Evolutionary conservation across 2,113 vertebrate species (phyloP).

Genomic region (Nycticryphes semicollaris): DNA sequence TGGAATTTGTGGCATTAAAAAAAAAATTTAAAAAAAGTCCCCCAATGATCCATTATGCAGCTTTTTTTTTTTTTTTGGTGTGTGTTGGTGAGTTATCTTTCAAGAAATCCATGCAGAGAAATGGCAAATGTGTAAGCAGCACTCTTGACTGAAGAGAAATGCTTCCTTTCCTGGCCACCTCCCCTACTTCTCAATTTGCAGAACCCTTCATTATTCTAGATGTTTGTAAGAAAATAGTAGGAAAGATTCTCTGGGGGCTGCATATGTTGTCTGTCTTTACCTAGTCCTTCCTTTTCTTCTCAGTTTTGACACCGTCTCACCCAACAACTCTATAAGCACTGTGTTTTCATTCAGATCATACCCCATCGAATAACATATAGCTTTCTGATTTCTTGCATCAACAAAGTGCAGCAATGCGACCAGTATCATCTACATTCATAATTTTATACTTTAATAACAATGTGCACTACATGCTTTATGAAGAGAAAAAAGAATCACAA

Average conservation of each 20-base stretch:
- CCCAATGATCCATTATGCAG: background rate
- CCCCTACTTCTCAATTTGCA: background rate
- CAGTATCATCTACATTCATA: background rate
- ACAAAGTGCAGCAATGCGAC: background rate
- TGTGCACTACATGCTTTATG: background rate
- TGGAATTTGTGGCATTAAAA: background rate
- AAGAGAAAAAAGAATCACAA: background rate
- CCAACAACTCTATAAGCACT: background rate
- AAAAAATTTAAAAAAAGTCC: background rate
- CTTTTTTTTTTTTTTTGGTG: no score
- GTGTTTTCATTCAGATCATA: background rate
- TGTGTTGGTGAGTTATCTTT: background rate
- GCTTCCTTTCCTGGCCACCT: background rate
- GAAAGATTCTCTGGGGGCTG: background rate
- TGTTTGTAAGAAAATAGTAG: background rate
- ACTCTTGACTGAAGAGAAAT: background rate
- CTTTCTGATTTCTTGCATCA: background rate
- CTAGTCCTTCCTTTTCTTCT: background rate
- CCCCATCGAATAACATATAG: background rate
- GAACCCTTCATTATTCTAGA: background rate
- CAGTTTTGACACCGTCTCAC: background rate
- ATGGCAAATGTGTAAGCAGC: background rate
- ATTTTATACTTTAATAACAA: background rate
- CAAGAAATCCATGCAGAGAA: background rate
- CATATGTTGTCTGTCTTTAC: background rate